A percentile compares a stretch with the other conserved stretches of the same genome.
phyloP scores from a whole-genome alignment of 2,113 vertebrate genomes.

The Ailuropoda melanoleuca region DNA sequence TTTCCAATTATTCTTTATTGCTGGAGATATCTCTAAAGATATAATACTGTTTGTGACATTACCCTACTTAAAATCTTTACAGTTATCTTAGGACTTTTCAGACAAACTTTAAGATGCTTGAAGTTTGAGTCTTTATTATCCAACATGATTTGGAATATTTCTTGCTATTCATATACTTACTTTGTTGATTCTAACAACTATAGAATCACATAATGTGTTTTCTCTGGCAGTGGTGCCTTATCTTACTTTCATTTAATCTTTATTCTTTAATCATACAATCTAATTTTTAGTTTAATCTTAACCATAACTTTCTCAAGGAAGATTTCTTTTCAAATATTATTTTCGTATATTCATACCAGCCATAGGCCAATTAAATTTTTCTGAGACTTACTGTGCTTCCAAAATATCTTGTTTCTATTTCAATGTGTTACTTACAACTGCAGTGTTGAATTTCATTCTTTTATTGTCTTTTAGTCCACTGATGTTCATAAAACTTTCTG shows the following conservation, averaged over 20 bases:
- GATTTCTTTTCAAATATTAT: background rate
- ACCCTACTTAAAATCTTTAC: background rate
- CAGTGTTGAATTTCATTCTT: background rate
- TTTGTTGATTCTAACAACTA: background rate
- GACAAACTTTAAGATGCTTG: background rate
- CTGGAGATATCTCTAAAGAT: background rate
- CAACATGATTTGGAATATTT: background rate
- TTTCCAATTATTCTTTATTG: background rate
- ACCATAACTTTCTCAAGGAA: background rate
- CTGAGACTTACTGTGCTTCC: background rate
- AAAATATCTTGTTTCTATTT: background rate
- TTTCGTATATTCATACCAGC: background rate
- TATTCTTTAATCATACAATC: rapidly evolving
- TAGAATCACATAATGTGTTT: background rate
- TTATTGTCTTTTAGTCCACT: background rate
- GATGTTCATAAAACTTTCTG: background rate
- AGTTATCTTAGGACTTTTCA: background rate
- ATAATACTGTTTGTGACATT: background rate
- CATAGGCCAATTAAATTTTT: background rate
- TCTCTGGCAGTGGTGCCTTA: background rate
- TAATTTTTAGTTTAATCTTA: background rate
- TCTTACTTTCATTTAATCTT: background rate
- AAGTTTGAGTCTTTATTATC: background rate
- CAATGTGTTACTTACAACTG: background rate
- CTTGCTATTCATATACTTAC: background rate